phyloP scores from a whole-genome alignment of 2,797 vertebrate species.

The Coranthus polyacanthus region DNA sequence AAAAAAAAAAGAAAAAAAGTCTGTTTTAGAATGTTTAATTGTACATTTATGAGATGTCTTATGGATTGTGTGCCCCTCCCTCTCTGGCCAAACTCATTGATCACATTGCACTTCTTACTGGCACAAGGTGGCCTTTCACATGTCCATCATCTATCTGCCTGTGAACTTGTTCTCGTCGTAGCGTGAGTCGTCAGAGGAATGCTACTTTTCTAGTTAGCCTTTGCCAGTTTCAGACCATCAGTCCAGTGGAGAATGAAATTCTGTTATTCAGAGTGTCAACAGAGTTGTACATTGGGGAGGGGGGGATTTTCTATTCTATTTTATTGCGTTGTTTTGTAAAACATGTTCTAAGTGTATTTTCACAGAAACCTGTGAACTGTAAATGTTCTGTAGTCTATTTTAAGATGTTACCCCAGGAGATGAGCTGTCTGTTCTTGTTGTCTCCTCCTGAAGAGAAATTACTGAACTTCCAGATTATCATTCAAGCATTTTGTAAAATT shows the following conservation, averaged over 20 bases:
- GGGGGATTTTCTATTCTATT: constrained; percentile 66
- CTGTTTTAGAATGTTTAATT: constrained; percentile 67
- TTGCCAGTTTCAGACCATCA: constrained; percentile 28
- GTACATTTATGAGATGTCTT: constrained; percentile 64
- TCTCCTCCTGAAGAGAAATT: constrained; percentile 45
- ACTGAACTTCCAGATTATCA: constrained; percentile 46
- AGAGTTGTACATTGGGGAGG: constrained; percentile 41
- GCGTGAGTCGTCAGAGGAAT: constrained; percentile 4
- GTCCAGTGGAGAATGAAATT: constrained; percentile 45
- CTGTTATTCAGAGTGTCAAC: constrained; percentile 40
- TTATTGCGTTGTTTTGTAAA: constrained; percentile 75
- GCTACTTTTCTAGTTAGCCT: neutral
- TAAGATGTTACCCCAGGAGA: constrained; percentile 53
- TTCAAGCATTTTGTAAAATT: constrained; percentile 72
- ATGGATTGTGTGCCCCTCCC: constrained; percentile 37
- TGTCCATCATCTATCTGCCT: constrained; percentile 27
- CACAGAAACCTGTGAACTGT: constrained; percentile 64
- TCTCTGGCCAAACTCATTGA: constrained; percentile 27
- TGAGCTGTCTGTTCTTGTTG: constrained; percentile 26
- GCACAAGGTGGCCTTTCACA: constrained; percentile 30
- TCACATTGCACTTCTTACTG: constrained; percentile 36
- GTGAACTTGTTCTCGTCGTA: constrained; percentile 30
- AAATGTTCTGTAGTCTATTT: constrained; percentile 77
- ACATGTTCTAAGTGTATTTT: constrained; percentile 71
- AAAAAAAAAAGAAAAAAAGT: constrained; percentile 18